Conservation (phyloP, 2,888 invertebrate species). For the Philereme transversata region DNA sequence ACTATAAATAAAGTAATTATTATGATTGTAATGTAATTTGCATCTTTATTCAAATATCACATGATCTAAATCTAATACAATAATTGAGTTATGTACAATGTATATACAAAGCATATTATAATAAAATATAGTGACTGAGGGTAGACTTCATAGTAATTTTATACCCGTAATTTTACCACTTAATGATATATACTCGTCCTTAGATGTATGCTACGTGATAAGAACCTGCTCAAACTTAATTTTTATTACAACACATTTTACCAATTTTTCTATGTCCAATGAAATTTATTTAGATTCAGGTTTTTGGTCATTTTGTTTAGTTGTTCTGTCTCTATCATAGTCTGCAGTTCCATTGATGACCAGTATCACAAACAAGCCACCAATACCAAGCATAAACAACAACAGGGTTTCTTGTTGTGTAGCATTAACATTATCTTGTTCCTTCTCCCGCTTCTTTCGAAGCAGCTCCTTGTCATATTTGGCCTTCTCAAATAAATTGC, state of each 20-base stretch:
- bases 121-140: constrained; percentile 34
- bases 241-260: not conserved
- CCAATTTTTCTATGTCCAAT: constrained; percentile 2
- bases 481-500: constrained; percentile 58
- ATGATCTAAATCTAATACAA: constrained; percentile 43
- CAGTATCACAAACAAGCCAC: constrained; percentile 50
- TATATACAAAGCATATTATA: constrained; percentile 52
- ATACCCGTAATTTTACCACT: too few relatives aligned
- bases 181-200: too few relatives aligned
- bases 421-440: constrained; percentile 34
- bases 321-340: constrained; percentile 54
- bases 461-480: constrained; percentile 56
- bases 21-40: constrained; percentile 20
- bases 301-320: constrained; percentile 10
- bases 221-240: constrained; percentile 9
- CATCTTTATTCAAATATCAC: constrained; percentile 47
- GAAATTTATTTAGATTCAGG: constrained; percentile 3
- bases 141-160: constrained; percentile 23
- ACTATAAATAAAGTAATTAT: constrained; percentile 3
- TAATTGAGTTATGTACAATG: constrained; percentile 58
- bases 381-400: constrained; percentile 50
- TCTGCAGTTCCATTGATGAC: constrained; percentile 56
- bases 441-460: constrained; percentile 44
- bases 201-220: not conserved
- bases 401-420: constrained; percentile 57